These are phyloP conservation scores for Fringilla coelebs DNA, from an alignment of 2,797 vertebrate genomes.

Conservation along the genomic window DNA sequence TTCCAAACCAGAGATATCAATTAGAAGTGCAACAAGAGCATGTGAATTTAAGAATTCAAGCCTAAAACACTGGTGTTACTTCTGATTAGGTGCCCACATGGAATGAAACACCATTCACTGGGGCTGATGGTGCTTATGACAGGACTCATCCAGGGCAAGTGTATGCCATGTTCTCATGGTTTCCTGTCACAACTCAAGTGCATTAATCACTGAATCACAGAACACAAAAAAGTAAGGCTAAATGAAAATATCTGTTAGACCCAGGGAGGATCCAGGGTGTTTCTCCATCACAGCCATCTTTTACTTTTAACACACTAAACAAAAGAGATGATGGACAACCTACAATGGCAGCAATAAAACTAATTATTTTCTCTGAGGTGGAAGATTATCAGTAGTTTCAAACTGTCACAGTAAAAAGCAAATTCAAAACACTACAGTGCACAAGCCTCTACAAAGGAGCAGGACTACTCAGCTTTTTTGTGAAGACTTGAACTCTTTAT, in stretches of 20 bases:
- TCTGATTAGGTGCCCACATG: neutral
- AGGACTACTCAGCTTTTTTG: neutral
- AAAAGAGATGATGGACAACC: neutral
- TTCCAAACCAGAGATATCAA: neutral
- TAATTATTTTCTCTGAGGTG: neutral
- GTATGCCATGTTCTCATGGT: neutral
- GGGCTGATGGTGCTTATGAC: neutral
- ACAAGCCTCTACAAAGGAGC: neutral
- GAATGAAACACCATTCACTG: neutral
- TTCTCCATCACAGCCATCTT: neutral
- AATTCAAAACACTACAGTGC: neutral
- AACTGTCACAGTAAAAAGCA: neutral
- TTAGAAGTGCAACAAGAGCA: neutral
- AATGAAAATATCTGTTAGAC: neutral
- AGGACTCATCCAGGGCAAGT: neutral
- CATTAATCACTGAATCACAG: neutral
- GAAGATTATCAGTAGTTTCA: neutral
- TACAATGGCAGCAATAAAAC: neutral
- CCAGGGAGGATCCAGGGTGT: neutral
- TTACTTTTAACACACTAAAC: neutral
- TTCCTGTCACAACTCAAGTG: neutral
- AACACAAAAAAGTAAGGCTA: neutral
- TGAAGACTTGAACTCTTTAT: neutral
- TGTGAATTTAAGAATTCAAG: neutral
- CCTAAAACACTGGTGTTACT: neutral